phyloP scores from a whole-genome alignment of 2,888 invertebrate species.

The Lithophane leautieri region DNA sequence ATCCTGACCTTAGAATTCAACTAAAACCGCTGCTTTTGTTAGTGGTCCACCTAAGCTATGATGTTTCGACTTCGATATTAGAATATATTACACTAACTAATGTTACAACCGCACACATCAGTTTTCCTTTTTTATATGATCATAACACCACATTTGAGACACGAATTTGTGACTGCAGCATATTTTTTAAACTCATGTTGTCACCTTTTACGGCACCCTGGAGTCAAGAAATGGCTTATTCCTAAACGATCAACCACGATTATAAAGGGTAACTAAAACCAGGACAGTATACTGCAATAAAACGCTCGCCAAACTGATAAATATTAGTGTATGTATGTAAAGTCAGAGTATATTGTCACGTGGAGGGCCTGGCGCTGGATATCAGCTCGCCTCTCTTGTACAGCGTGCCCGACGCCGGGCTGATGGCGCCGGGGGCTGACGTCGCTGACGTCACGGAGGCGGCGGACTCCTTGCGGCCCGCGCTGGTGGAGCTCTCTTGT shows the following conservation, averaged over 20 bases:
- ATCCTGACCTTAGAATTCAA: background rate
- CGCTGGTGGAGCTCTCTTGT: constrained; percentile 58
- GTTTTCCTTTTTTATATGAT: background rate
- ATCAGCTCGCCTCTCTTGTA: constrained; percentile 96
- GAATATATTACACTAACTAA: background rate
- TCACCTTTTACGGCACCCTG: background rate
- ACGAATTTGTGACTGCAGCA: background rate
- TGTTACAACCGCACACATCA: background rate
- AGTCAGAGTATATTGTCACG: constrained; percentile 83
- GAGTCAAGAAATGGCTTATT: background rate
- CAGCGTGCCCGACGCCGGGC: constrained; percentile 83
- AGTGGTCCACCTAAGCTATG: background rate
- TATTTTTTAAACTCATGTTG: background rate
- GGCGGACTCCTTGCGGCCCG: constrained; percentile 76
- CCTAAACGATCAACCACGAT: background rate
- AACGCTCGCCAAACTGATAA: constrained; percentile 79
- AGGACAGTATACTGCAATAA: constrained; percentile 54
- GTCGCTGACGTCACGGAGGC: background rate
- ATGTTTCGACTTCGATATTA: background rate
- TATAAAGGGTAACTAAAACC: background rate
- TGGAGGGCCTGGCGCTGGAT: constrained; percentile 92
- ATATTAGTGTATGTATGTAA: constrained; percentile 89
- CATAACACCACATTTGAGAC: background rate
- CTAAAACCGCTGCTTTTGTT: background rate
- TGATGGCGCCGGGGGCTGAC: background rate